Evolutionary conservation across 2,888 invertebrate species (phyloP).

Genomic region (Venusia cambrica): DNA sequence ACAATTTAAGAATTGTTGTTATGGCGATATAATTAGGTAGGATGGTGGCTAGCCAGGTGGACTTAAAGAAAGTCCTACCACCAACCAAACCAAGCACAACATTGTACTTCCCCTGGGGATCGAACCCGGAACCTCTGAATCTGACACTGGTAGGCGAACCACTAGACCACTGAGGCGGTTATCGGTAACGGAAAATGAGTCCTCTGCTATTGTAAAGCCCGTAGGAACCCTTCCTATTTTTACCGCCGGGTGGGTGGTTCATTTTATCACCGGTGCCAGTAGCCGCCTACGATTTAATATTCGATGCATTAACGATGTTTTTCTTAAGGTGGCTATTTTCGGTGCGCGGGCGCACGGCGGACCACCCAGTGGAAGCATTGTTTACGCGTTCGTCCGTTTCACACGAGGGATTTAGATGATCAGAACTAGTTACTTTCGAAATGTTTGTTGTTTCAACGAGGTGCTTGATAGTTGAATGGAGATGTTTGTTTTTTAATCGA

Average conservation of each 20-base stretch:
- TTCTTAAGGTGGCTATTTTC: constrained; percentile 68
- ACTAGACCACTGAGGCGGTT: too few species aligned
- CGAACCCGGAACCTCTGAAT: too few species aligned
- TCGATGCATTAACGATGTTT: constrained; percentile 72
- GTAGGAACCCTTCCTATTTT: constrained; percentile 56
- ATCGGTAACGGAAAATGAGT: too few species aligned
- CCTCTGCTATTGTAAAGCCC: too few species aligned
- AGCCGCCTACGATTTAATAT: constrained; percentile 74
- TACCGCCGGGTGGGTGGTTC: constrained; percentile 68
- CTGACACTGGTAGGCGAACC: too few species aligned
- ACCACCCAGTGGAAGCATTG: constrained; percentile 58
- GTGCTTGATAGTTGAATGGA: too few species aligned
- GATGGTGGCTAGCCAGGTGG: too few species aligned
- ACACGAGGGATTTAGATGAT: constrained; percentile 18
- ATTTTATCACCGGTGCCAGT: constrained; percentile 63
- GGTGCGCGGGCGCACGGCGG: constrained; percentile 52
- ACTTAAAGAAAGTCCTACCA: too few species aligned
- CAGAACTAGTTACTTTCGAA: constrained; percentile 9
- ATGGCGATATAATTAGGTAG: too few species aligned
- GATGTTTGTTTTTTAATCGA: neutral
- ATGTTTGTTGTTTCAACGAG: constrained; percentile 13
- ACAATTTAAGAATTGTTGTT: too few species aligned
- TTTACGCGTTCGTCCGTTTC: constrained; percentile 26
- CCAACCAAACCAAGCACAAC: too few species aligned
- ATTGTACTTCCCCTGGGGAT: too few species aligned